Percentiles rank a stretch among this genome's conserved stretches.
Evolutionary conservation across 2,113 vertebrate genomes (phyloP).

Genomic region (Murina feae): DNA sequence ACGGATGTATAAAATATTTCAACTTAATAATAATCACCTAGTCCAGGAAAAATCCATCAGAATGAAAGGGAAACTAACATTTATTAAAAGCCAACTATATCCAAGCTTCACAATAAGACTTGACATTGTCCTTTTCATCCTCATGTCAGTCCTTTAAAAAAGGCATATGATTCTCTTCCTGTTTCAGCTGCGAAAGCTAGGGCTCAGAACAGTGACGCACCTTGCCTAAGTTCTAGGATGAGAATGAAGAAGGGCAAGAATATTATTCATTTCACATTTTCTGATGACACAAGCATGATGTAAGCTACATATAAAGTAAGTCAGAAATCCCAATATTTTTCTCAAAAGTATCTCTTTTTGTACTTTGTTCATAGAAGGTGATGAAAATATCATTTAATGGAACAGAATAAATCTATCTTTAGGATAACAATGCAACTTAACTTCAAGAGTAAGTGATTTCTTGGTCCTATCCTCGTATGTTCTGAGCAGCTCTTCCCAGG

Average conservation of each 20-base stretch:
- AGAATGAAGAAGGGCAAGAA: neutral
- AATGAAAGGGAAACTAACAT: neutral
- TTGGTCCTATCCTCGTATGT: neutral
- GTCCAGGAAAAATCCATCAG: neutral
- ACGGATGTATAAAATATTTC: conserved; percentile 24
- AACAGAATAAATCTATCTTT: neutral
- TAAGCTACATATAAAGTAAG: neutral
- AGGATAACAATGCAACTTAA: neutral
- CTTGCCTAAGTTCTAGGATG: neutral
- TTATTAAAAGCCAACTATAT: neutral
- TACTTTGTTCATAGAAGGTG: neutral
- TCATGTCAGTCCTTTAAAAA: neutral
- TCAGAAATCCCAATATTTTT: neutral
- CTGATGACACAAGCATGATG: neutral
- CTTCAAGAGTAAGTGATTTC: neutral
- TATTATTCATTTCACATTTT: neutral
- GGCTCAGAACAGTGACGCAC: neutral
- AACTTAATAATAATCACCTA: neutral
- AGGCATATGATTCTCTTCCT: neutral
- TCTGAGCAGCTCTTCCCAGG: neutral
- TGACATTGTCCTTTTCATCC: neutral
- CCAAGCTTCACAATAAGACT: neutral
- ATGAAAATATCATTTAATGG: neutral
- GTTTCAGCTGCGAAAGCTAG: neutral
- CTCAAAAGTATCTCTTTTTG: neutral